Evolutionary conservation across 1,140 invertebrate species (phyloP), one percentile per base, ranked within the genome.

Genomic region (Ips nitidus): DNA sequence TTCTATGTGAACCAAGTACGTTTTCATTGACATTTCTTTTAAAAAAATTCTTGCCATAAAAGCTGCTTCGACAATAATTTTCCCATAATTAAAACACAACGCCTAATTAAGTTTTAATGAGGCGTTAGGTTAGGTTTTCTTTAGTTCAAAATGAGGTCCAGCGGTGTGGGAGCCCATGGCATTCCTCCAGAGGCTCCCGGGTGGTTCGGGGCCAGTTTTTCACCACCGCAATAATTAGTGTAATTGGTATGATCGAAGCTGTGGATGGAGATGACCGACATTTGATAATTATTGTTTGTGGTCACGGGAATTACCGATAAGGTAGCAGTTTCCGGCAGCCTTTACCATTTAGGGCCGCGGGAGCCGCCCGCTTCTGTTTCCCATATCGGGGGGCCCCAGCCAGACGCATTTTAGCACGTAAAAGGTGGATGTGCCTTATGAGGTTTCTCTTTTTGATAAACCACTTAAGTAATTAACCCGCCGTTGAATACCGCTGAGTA

Each of bases 251-350:
- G 2, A 52, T 62, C 8, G 6, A 6, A n/a, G 7, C 58, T 60
- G 37, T 60, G 58, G 7, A 60, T 41, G 52, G 47, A 66, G 64
- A 66, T 61, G 58, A 39, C 57, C 58, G 57, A 68, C 55, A 68
- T 42, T 60, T 41, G 66, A 68, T 61, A 61, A 60, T 68, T 58
- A 60, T 67, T 58, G 57, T 62, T 61, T 45, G 37, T 50, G 66
- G 66, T 62, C 66, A 52, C 66, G 61, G 66, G 66, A 60, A 52
- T 61, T 68, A 68, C 66, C 66, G 66, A 68, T 68, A 68, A 61
- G 66, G 66, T 55, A 68, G 66, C 66, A 42, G 66, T 50, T 68
- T 68, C 66, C 66, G 66, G 66, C 66, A 68, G 64, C 42, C 58
- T 61, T 62, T 61, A 36, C 66, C 66, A 61, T 61, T 61, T 68